These are phyloP conservation scores for Actenoides hombroni DNA, from an alignment of 2,113 vertebrate species.

Conservation along the genomic window DNA sequence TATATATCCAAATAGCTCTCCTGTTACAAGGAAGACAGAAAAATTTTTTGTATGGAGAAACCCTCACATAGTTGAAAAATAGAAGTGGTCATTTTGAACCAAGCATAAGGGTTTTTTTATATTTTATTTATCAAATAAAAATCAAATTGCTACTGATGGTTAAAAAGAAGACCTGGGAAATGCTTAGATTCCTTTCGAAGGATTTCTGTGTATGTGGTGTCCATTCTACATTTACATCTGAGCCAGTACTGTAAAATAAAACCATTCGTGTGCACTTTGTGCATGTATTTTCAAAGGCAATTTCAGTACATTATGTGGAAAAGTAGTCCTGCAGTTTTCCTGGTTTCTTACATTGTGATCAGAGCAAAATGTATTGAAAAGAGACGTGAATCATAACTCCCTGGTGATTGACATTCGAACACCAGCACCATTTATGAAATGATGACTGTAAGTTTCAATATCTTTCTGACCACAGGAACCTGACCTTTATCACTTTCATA, in stretches of 20 bases:
- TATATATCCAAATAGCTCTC: not conserved
- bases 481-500: conserved; percentile 10
- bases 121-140: not conserved
- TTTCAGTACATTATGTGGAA: not conserved
- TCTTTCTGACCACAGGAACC: not conserved
- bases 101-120: not conserved
- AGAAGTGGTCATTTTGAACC: not conserved
- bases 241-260: not conserved
- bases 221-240: not conserved
- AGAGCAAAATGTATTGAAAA: not conserved
- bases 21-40: not conserved
- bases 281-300: not conserved
- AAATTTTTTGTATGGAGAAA: not conserved
- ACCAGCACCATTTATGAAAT: conserved; percentile 15
- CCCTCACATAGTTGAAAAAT: accelerated
- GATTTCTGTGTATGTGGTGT: not conserved
- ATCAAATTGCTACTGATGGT: not conserved
- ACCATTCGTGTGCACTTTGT: not conserved
- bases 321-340: not conserved
- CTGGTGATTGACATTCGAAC: conserved; percentile 13
- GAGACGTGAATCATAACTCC: not conserved
- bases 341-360: not conserved
- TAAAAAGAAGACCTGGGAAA: not conserved
- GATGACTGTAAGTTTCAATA: conserved; percentile 15
- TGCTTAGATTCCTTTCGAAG: not conserved